Conservation (phyloP, 2,888 invertebrate species). For the Drosophila formosana region DNA sequence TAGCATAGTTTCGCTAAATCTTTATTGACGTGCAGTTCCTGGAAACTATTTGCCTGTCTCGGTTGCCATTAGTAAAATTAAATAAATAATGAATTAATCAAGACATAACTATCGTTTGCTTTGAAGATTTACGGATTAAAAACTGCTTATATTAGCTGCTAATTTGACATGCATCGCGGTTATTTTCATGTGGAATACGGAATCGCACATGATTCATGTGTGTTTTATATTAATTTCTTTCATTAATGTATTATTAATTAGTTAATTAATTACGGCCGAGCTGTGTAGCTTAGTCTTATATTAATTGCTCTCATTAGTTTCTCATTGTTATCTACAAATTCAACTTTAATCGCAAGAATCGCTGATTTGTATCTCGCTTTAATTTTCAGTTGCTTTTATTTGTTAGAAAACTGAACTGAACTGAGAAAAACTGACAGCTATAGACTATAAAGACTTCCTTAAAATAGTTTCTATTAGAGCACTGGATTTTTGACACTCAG, state of each 20-base stretch:
- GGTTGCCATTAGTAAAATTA: background rate
- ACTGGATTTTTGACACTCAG: too few species aligned
- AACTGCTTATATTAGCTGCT: constrained; percentile 1
- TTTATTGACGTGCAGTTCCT: constrained; percentile 1
- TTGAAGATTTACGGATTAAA: constrained; percentile 2
- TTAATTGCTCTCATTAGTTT: background rate
- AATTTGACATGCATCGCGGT: background rate
- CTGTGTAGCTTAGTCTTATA: background rate
- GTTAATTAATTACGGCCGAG: background rate
- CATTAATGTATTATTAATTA: constrained; percentile 4
- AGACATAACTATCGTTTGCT: background rate
- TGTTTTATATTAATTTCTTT: background rate
- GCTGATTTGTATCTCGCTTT: background rate
- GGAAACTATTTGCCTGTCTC: background rate
- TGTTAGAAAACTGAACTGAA: background rate
- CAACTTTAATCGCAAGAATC: background rate
- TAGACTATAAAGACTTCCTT: too few species aligned
- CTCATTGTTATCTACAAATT: background rate
- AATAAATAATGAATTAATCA: constrained; percentile 2
- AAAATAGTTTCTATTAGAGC: too few species aligned
- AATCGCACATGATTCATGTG: background rate
- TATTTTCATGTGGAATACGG: background rate
- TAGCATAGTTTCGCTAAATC: background rate
- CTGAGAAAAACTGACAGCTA: too few species aligned
- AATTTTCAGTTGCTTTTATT: background rate